Conservation (phyloP, 2,888 invertebrate genomes). For the Erebia palarica region DNA sequence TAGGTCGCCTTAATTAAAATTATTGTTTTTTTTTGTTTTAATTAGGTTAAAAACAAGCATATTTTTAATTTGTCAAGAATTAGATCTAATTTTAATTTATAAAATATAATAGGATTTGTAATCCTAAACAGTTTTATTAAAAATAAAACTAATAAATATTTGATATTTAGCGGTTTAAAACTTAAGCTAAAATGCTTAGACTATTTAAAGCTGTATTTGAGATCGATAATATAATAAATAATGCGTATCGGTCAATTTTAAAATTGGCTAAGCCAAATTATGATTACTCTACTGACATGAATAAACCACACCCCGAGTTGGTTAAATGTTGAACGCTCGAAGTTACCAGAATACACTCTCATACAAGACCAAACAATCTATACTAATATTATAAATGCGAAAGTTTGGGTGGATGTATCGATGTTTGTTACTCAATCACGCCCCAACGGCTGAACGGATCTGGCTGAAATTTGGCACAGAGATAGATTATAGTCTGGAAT, state of each 20-base stretch:
- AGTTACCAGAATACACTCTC: too few relatives aligned
- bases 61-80: neutral
- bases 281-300: too few relatives aligned
- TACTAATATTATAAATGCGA: too few relatives aligned
- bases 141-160: neutral
- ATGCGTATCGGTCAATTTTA: neutral
- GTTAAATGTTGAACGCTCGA: neutral
- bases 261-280: neutral
- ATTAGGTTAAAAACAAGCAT: neutral
- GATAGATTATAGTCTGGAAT: too few relatives aligned
- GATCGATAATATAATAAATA: neutral
- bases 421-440: too few relatives aligned
- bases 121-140: neutral
- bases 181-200: neutral
- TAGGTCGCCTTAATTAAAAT: neutral
- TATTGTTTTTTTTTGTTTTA: too few relatives aligned
- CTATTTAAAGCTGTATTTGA: neutral
- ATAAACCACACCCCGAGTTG: neutral
- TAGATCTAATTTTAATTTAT: neutral
- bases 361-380: too few relatives aligned
- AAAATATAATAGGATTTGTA: neutral
- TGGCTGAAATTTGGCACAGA: too few relatives aligned
- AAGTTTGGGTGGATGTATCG: too few relatives aligned
- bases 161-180: neutral
- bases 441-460: too few relatives aligned